Percentiles rank a stretch among this genome's conserved stretches.
Conservation (phyloP, 2,888 invertebrate genomes). For the Calameuta pallipes region DNA sequence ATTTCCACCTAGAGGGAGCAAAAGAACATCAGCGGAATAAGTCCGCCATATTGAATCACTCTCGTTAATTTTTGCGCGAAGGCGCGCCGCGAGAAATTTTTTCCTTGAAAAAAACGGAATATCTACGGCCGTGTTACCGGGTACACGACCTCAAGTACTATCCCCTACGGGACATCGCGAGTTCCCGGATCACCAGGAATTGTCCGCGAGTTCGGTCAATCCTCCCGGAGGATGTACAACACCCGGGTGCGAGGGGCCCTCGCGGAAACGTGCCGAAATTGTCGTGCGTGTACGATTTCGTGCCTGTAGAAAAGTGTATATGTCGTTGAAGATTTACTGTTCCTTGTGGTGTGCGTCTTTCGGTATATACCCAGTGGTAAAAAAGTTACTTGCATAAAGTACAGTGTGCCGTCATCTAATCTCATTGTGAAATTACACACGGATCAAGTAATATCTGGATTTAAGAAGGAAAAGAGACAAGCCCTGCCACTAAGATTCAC, state of each 20-base stretch:
- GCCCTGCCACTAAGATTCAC: not conserved
- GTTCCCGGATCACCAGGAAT: not conserved
- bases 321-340: not conserved
- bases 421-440: not conserved
- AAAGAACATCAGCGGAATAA: slow-evolving; percentile 54
- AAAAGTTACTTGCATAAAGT: not conserved
- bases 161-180: not conserved
- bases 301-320: not conserved
- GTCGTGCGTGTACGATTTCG: slow-evolving; percentile 9
- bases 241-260: slow-evolving; percentile 13
- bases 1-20: slow-evolving; percentile 1
- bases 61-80: slow-evolving; percentile 71
- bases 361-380: not conserved
- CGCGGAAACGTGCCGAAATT: slow-evolving; percentile 20
- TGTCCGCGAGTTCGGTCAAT: slow-evolving; percentile 3
- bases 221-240: slow-evolving; percentile 23
- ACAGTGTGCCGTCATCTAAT: not conserved
- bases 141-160: not conserved
- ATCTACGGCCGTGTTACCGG: not conserved
- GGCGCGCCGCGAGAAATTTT: slow-evolving; percentile 53
- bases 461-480: not conserved
- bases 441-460: not conserved
- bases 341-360: not conserved
- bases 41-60: slow-evolving; percentile 73
- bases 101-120: slow-evolving; percentile 25